Evolutionary conservation across 2,113 vertebrate species (phyloP).

Genomic region (Mus pahari): DNA sequence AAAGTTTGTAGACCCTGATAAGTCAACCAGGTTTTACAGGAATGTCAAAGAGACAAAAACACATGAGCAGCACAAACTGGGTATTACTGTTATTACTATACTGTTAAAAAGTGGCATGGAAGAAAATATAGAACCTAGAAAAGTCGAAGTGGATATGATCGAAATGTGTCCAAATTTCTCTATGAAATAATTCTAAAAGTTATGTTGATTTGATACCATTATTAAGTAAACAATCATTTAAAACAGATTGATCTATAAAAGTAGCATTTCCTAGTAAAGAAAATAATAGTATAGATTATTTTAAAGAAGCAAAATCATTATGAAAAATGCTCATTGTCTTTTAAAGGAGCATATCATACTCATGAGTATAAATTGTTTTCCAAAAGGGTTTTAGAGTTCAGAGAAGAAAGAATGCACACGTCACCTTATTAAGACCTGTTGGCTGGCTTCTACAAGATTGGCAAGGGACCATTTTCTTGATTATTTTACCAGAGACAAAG

Average conservation of each 20-base stretch:
- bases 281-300: background rate
- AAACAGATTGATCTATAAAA: background rate
- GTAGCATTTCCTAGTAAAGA: background rate
- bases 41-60: too few species aligned
- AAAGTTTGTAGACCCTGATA: background rate
- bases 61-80: background rate
- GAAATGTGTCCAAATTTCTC: background rate
- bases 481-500: constrained; percentile 34
- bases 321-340: background rate
- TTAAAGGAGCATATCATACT: background rate
- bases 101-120: background rate
- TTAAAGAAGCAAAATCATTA: background rate
- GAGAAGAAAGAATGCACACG: background rate
- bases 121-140: too few species aligned
- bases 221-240: background rate
- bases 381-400: background rate
- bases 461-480: background rate
- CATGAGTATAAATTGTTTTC: background rate
- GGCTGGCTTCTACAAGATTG: background rate
- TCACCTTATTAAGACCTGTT: background rate
- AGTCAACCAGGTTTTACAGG: background rate
- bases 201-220: background rate
- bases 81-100: too few species aligned
- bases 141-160: too few species aligned
- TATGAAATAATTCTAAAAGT: background rate